Base-by-base conservation (phyloP, 1,140 invertebrate genomes). In the Drosophila nannoptera region DNA sequence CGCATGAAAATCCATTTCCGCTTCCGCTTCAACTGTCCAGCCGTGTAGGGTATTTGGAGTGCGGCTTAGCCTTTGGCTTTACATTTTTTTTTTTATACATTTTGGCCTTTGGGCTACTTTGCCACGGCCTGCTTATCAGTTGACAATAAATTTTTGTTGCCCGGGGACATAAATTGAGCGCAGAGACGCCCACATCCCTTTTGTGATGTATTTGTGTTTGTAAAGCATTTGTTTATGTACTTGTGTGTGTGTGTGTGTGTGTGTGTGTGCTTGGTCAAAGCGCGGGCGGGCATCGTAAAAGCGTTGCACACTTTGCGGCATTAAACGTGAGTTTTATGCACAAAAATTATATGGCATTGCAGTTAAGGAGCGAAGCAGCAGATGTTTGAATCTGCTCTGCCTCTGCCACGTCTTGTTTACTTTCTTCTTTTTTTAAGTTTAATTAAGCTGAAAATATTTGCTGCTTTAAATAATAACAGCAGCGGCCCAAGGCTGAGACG, bases 121-220 rank as follows among this genome's bases (percentile, higher is more conserved):
- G 52, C 54, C 70, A 58, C 62, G 69, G 60, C 76, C 80, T 80
- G 80, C 80, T 84, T 84, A 86, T 84, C 80, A 84, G 80, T 84
- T 84, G 73, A 84, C 80, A 84, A 84, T 84, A 84, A 84, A 84
- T 84, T 86, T 84, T 84, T 86, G 81, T 84, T 84, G 78, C 81
- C 73, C 83, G 64, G 66, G 77, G 81, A 80, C 77, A 86, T 86
- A 84, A 84, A 84, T 86, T 84, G 81, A 86, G 67, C 61, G 64
- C 67, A 61, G 55, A 75, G 64, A 72, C 73, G 50, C 78, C 65
- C 73, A 59, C 48, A 53, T 59, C 55, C 66, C 75, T 84, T 22
- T 77, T 63, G 66, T 77, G 80, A 84, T 86, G 80, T 86, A 86
- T 84, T 73, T 33, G 61, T 50, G 64, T 55, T 63, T 64, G 60